Conservation (phyloP, 2,113 vertebrate species). For the Cercocebus atys region DNA sequence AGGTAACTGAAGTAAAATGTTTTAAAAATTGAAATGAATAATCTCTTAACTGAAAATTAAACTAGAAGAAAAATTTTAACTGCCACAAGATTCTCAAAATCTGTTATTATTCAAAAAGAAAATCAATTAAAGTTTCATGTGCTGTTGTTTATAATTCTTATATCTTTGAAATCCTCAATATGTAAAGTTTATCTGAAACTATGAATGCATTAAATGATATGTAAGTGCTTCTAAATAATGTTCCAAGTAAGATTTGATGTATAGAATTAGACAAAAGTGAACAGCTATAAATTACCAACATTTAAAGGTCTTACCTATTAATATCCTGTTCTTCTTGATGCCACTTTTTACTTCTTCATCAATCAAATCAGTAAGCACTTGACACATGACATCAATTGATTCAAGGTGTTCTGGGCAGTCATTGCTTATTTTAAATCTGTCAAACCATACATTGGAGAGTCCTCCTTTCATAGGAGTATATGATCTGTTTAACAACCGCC, state of each 20-base stretch:
- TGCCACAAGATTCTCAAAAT: neutral
- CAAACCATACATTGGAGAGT: constrained; percentile 92
- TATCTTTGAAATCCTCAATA: neutral
- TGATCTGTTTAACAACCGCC: constrained; percentile 83
- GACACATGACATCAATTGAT: constrained; percentile 90
- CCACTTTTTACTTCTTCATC: constrained; percentile 88
- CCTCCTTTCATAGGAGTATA: constrained; percentile 91
- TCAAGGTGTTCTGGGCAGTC: constrained; percentile 91
- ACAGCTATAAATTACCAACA: neutral
- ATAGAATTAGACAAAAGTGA: neutral
- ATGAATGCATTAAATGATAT: neutral
- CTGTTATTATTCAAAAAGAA: constrained; percentile 34
- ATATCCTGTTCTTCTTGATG: constrained; percentile 88
- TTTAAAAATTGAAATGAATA: neutral
- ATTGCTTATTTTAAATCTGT: constrained; percentile 90
- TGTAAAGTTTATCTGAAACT: neutral
- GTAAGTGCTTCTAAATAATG: neutral
- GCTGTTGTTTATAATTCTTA: neutral
- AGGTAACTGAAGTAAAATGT: neutral
- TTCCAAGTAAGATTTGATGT: neutral
- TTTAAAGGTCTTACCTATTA: constrained; percentile 87
- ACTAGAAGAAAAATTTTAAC: neutral
- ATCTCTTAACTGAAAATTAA: neutral
- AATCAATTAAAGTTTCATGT: neutral
- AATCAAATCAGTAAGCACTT: constrained; percentile 84